These are phyloP conservation scores for Urophycis tenuis DNA, from an alignment of 2,797 vertebrate genomes.

Conservation along the genomic window DNA sequence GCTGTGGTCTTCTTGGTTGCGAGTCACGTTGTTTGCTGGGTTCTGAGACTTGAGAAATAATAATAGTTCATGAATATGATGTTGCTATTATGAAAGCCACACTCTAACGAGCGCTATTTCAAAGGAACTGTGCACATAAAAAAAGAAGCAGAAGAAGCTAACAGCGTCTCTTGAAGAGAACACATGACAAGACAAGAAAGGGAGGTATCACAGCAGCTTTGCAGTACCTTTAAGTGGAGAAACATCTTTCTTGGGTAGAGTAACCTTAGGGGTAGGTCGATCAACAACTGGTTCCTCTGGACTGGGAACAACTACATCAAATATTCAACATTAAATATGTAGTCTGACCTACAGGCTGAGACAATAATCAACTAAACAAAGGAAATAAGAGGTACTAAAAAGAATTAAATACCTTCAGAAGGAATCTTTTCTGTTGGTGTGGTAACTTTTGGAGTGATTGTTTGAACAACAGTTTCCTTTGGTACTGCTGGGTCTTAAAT, in stretches of 20 bases:
- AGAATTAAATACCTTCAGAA: slow-evolving; percentile 39
- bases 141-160: not conserved
- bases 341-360: slow-evolving; percentile 24
- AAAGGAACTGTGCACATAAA: slow-evolving; percentile 26
- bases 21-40: not conserved
- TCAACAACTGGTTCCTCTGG: slow-evolving; percentile 51
- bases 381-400: not conserved
- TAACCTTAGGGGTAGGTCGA: slow-evolving; percentile 35
- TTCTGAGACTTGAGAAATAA: slow-evolving; percentile 40
- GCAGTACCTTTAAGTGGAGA: slow-evolving; percentile 53
- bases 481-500: slow-evolving; percentile 40
- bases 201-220: slow-evolving; percentile 22
- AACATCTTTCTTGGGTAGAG: slow-evolving; percentile 37
- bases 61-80: slow-evolving; percentile 39
- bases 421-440: slow-evolving; percentile 7
- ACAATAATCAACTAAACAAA: slow-evolving; percentile 10
- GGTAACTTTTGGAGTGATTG: slow-evolving; percentile 21
- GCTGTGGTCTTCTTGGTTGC: not conserved
- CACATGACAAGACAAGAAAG: not conserved
- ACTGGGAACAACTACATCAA: slow-evolving; percentile 57
- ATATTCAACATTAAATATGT: slow-evolving; percentile 62
- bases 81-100: slow-evolving; percentile 28
- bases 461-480: slow-evolving; percentile 33
- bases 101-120: slow-evolving; percentile 58
- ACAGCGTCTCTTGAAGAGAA: not conserved